A percentile compares a stretch with the other conserved stretches of the same genome.
Evolutionary conservation across 2,888 invertebrate species (phyloP).

Genomic region (Druceiella hillmani): DNA sequence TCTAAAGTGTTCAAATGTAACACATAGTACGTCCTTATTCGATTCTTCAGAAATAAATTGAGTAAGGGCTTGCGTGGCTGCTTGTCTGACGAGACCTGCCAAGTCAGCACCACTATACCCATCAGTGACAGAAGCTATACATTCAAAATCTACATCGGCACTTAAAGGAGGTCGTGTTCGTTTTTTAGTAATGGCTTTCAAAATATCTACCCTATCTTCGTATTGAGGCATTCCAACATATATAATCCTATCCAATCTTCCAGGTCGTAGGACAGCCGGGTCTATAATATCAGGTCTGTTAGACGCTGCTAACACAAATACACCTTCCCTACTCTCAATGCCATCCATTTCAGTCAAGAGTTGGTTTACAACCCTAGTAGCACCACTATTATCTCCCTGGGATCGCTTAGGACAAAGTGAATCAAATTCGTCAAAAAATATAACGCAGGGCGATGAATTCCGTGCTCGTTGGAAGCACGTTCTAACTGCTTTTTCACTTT

Average conservation of each 20-base stretch:
- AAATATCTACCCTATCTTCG: conserved; percentile 79
- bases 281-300: conserved; percentile 97
- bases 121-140: conserved; percentile 63
- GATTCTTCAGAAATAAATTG: conserved; percentile 61
- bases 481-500: conserved; percentile 96
- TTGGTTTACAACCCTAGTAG: conserved; percentile 91
- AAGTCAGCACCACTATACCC: conserved; percentile 94
- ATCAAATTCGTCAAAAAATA: conserved; percentile 98
- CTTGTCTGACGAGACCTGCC: conserved; percentile 82
- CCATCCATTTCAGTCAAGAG: conserved; percentile 99
- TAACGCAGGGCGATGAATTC: conserved; percentile 95
- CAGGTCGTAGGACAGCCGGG: conserved; percentile 84
- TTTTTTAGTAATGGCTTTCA: conserved; percentile 84
- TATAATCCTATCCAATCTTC: conserved; percentile 84
- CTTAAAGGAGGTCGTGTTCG: conserved; percentile 74
- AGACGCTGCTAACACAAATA: conserved; percentile 93
- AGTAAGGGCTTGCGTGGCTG: conserved; percentile 74
- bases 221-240: conserved; percentile 84
- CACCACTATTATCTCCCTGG: conserved; percentile 64
- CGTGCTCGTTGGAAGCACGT: conserved; percentile 91
- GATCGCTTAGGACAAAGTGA: conserved; percentile 88
- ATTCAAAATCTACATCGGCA: conserved; percentile 68
- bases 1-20: conserved; percentile 68
- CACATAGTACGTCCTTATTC: conserved; percentile 51
- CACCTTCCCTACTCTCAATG: conserved; percentile 83